phyloP scores from a whole-genome alignment of 2,113 vertebrate species.

The Sylvietta virens region DNA sequence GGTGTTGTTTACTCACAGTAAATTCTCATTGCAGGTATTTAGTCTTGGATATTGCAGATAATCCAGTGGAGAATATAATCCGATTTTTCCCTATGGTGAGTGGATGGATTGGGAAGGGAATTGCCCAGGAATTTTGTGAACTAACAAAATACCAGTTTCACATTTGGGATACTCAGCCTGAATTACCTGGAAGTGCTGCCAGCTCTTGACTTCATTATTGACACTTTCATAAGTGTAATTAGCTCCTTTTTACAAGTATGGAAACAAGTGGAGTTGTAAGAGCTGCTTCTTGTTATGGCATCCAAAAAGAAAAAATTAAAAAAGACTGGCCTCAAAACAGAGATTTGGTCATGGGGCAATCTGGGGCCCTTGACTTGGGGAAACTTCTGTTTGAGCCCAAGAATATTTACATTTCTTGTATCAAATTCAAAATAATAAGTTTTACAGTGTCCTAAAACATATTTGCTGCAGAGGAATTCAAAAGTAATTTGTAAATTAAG shows the following conservation, averaged over 20 bases:
- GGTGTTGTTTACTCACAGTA: not conserved
- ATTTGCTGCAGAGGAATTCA: not conserved
- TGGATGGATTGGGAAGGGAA: not conserved
- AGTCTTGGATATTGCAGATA: constrained; percentile 99
- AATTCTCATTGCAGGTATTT: constrained; percentile 84
- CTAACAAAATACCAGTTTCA: not conserved
- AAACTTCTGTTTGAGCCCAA: not conserved
- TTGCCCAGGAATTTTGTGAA: not conserved
- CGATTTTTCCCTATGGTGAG: constrained; percentile 94
- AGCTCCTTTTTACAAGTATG: not conserved
- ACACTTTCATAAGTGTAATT: not conserved
- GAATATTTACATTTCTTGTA: not conserved
- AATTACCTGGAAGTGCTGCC: not conserved
- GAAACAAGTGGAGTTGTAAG: not conserved
- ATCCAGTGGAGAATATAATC: constrained; percentile 98
- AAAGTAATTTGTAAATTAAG: not conserved
- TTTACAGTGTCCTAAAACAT: not conserved
- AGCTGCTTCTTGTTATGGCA: not conserved
- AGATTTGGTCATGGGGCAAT: not conserved
- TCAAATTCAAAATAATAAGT: not conserved
- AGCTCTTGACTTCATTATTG: not conserved
- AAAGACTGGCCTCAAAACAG: not conserved
- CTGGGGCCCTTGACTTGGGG: not conserved
- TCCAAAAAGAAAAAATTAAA: not conserved
- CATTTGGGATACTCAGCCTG: not conserved